These are phyloP conservation scores for Hydrolagus affinis DNA, from an alignment of 2,113 vertebrate genomes.

Conservation along the genomic window DNA sequence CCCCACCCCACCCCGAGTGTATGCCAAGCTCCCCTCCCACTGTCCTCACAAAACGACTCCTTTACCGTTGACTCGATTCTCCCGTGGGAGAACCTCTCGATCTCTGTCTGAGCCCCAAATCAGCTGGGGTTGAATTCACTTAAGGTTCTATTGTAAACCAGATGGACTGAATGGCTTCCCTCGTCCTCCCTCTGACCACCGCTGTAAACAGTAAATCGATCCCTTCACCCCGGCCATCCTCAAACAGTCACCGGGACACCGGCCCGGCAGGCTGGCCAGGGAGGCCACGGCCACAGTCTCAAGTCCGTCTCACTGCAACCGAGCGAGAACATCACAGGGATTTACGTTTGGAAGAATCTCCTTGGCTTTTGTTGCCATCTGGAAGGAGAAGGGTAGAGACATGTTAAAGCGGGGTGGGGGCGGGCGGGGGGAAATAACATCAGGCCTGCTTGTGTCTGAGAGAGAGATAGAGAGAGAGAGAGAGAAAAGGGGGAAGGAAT, in stretches of 20 bases:
- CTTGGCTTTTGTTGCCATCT: slow-evolving; percentile 97
- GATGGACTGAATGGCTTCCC: slow-evolving; percentile 39
- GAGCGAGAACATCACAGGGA: slow-evolving; percentile 72
- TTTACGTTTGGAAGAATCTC: slow-evolving; percentile 79
- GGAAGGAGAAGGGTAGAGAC: slow-evolving; percentile 44
- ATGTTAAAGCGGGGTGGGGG: background rate
- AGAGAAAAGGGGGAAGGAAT: slow-evolving; percentile 29
- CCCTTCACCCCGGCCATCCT: slow-evolving; percentile 22
- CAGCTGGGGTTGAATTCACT: background rate
- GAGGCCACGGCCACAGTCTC: slow-evolving; percentile 49
- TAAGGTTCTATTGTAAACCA: background rate
- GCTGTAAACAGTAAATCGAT: slow-evolving; percentile 73
- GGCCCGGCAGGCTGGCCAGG: slow-evolving; percentile 55
- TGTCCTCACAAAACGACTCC: too few species aligned
- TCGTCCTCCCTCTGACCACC: slow-evolving; percentile 73
- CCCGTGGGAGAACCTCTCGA: too few species aligned
- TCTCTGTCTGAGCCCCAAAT: too few species aligned
- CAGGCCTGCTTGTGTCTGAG: background rate
- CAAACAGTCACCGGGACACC: slow-evolving; percentile 59
- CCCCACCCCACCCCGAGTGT: too few species aligned
- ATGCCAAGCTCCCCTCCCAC: too few species aligned
- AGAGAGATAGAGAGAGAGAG: too few species aligned
- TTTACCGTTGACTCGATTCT: too few species aligned
- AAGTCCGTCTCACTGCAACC: slow-evolving; percentile 37
- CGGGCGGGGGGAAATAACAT: background rate